Evolutionary conservation across 2,888 invertebrate species (phyloP), one percentile per base, ranked within the genome.

Genomic region (Melanostoma scalare): DNA sequence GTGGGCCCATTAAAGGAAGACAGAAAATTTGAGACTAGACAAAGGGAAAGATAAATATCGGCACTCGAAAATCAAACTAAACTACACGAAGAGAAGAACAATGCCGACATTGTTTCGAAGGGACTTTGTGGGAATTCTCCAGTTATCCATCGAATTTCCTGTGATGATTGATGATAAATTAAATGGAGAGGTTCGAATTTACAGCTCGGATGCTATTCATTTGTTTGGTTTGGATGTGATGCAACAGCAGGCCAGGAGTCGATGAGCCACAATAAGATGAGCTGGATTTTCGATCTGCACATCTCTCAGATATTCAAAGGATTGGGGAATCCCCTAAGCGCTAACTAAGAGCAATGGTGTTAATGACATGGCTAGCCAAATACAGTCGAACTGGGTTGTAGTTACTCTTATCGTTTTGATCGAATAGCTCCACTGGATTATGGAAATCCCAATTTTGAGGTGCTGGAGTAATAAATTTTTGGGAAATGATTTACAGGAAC

Each of bases 41-140:
- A 74, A 71, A 78, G 71, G 69, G 65, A 84, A 74, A 84, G 84
- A 84, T 75, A 74, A 84, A 65, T 69, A 79, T 79, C 79, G 71
- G 65, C 79, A 61, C 50, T 60, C 50, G 42, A 55, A 44, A 75
- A 71, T 67, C 69, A 73, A 35, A 71, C 46, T 42, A 55, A 69
- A 58, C 82, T 77, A 73, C 63, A 73, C 50, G 50, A 65, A n/a
- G 35, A 20, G 20, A 20, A 20, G 53, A 84, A 84, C 75, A 84
- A 84, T 79, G 79, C 20, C 20, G 38, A 72, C 69, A 71, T 65
- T 67, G 74, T 75, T 71, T 74, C 67, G 50, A 63, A 55, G 78
- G 42, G 71, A 55, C 50, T 69, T 53, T 65, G 30, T 3, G 38
- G 65, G 79, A 67, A 60, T 68, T 74, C 69, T 68, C 74, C 71